Evolutionary conservation across 1,140 invertebrate species (phyloP).

Genomic region (Drosophila sulfurigaster): DNA sequence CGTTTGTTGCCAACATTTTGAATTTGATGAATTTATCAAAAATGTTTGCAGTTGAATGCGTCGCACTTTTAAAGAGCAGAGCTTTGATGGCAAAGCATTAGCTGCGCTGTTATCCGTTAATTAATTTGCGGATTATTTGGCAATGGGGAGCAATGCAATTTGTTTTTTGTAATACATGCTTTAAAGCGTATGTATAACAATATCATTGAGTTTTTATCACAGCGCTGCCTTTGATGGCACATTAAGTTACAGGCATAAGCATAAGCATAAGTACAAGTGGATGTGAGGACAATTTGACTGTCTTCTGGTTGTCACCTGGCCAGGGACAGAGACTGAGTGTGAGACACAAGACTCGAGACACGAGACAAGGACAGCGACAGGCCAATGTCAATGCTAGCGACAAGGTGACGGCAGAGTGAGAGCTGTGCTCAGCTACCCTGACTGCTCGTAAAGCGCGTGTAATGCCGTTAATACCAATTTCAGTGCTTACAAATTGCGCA

Average conservation of each 20-base stretch:
- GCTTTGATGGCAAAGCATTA: no score
- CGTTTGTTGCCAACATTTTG: no score
- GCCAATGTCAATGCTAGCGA: conserved; percentile 1
- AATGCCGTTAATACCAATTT: conserved; percentile 81
- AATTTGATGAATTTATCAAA: no score
- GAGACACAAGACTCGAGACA: neutral
- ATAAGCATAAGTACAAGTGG: neutral
- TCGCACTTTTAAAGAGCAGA: no score
- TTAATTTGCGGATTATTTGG: neutral
- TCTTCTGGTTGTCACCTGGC: conserved; percentile 55
- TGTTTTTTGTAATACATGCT: conserved; percentile 20
- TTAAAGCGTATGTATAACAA: conserved; percentile 24
- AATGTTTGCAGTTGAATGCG: no score
- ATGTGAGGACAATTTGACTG: conserved; percentile 27
- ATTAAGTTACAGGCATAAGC: conserved; percentile 24
- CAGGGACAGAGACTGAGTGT: neutral
- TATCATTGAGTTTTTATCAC: conserved; percentile 40
- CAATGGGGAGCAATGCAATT: conserved; percentile 16
- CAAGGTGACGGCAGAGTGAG: neutral
- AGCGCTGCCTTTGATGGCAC: conserved; percentile 29
- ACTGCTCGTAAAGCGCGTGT: conserved; percentile 75
- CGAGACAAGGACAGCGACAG: neutral
- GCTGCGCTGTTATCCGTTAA: no score
- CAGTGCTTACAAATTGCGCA: conserved; percentile 79
- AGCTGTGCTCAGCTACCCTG: conserved; percentile 27